Base-by-base conservation (phyloP, 2,113 vertebrate species). In the Centropristis striata region DNA sequence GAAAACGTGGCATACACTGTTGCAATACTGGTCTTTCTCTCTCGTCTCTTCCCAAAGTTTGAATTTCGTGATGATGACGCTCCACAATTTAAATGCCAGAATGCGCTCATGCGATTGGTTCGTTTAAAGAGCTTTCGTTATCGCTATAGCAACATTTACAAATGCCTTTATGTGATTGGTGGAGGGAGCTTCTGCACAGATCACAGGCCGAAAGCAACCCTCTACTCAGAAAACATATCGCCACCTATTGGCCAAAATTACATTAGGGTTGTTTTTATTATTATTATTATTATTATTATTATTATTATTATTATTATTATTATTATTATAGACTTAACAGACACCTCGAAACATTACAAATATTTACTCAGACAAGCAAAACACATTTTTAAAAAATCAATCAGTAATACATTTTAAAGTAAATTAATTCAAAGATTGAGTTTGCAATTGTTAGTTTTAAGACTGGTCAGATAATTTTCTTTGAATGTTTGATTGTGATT, bases 81-180 rank as follows among this genome's bases (percentile, higher is more conserved):
- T 37, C 64, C 59, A 55, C 74, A 50, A 61, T 93, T 96, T 95
- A 95, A 95, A 95, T 90, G 71, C 39, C 83, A 27, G 51, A 44
- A 61, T 18, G 74, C 81, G 23, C 42, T 32, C 1, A 42, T 47
- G 51, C 61, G 86, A 96, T 96, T 96, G 95, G 95, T 73, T 47
- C 37, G 23, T 94, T 94, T 71, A 82, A 90, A 84, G 47, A 23
- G 51, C 57, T 5, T 15, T 42, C 36, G 74, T 68, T 71, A n/a
- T 16, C 1, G 2, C 4, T 3, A 66, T 58, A 53, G 88, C 13
- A 81, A 71, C 78, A 2, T 32, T 10, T 61, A 9, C 28, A 7
- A 72, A 78, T 71, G 44, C 51, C 23, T 4, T 8, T 1, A 21
- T 39, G 44, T 87, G 87, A 95, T 94, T 94, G 94, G 94, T 82